These are phyloP conservation scores for Agrenia bidenticulata DNA, from an alignment of 2,888 invertebrate species.

Conservation along the genomic window DNA sequence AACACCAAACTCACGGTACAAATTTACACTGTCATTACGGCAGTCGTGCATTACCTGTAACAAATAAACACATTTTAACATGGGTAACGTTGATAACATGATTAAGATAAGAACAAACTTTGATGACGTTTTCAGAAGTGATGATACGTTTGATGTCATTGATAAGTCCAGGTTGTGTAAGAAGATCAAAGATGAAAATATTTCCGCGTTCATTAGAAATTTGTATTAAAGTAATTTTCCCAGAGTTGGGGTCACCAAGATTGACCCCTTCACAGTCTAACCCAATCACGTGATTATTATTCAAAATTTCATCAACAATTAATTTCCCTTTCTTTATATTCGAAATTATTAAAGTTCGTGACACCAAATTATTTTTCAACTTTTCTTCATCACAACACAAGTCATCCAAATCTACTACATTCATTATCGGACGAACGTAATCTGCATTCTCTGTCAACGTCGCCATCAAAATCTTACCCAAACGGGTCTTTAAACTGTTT, in stretches of 20 bases:
- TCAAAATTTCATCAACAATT: conserved; percentile 57
- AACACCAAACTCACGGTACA: conserved; percentile 82
- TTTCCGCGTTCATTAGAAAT: conserved; percentile 75
- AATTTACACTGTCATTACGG: conserved; percentile 83
- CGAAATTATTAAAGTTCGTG: conserved; percentile 38
- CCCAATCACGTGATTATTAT: conserved; percentile 67
- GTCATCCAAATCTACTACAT: not conserved
- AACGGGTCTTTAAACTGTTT: conserved; percentile 62
- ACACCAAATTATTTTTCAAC: conserved; percentile 30
- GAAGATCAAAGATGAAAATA: conserved; percentile 83
- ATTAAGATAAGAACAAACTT: conserved; percentile 62
- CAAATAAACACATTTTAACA: too few relatives aligned
- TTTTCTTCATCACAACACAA: conserved; percentile 17
- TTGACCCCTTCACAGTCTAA: conserved; percentile 76
- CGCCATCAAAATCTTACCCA: conserved; percentile 83
- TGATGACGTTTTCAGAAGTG: conserved; percentile 77
- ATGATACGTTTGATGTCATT: conserved; percentile 77
- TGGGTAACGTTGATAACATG: too few relatives aligned
- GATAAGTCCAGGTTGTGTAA: conserved; percentile 74
- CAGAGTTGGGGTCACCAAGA: conserved; percentile 73
- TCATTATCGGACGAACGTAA: not conserved
- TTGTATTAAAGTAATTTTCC: conserved; percentile 77
- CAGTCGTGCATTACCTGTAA: conserved; percentile 82
- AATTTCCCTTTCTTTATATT: conserved; percentile 40
- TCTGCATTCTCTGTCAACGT: conserved; percentile 80